Evolutionary conservation across 2,797 vertebrate genomes (phyloP).

Genomic region (Trematomus bernacchii): DNA sequence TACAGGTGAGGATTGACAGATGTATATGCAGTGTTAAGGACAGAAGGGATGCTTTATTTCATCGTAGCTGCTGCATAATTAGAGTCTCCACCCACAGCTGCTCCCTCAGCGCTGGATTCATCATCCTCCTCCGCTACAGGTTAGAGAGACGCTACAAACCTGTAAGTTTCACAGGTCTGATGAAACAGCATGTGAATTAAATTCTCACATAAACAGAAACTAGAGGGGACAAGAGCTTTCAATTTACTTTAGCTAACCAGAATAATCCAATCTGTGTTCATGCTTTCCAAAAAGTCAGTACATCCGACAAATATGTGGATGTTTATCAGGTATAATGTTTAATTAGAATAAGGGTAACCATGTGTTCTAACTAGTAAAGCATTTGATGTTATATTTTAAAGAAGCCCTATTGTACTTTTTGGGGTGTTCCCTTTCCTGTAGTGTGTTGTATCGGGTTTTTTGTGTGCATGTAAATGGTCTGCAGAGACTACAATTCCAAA

Average conservation of each 20-base stretch:
- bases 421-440: no score
- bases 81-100: conserved; percentile 46
- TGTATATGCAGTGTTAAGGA: conserved; percentile 21
- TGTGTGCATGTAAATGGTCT: no score
- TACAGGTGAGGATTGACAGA: conserved; percentile 9
- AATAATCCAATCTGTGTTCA: not conserved
- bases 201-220: not conserved
- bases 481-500: no score
- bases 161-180: conserved; percentile 28
- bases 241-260: not conserved
- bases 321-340: no score
- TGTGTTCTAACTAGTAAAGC: no score
- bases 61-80: conserved; percentile 45
- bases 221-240: not conserved
- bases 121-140: conserved; percentile 57
- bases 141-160: conserved; percentile 26
- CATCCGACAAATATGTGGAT: no score
- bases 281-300: no score
- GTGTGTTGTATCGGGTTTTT: no score
- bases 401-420: no score
- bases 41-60: conserved; percentile 16
- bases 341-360: no score
- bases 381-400: no score
- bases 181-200: conserved; percentile 5
- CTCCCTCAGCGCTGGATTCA: conserved; percentile 43